Evolutionary conservation across 2,797 vertebrate genomes (phyloP).

Genomic region (Sphenopsis melanotis): DNA sequence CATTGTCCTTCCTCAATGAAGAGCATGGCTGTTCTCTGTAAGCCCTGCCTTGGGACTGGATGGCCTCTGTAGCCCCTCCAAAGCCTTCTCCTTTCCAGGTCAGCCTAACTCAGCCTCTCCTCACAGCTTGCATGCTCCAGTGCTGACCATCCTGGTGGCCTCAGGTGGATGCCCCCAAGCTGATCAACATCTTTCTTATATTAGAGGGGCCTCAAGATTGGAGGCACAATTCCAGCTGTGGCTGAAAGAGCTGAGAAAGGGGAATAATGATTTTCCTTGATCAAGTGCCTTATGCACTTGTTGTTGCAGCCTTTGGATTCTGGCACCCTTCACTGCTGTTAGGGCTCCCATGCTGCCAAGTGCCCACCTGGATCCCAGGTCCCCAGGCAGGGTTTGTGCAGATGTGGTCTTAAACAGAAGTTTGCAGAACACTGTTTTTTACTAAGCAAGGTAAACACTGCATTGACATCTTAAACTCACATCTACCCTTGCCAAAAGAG

Average conservation of each 20-base stretch:
- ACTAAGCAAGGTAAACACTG: neutral
- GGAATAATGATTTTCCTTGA: neutral
- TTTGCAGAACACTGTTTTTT: neutral
- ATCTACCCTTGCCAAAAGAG: neutral
- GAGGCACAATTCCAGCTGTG: neutral
- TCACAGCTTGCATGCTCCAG: neutral
- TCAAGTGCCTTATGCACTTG: neutral
- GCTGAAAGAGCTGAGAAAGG: neutral
- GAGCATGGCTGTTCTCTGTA: neutral
- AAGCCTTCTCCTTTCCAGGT: neutral
- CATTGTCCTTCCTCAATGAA: neutral
- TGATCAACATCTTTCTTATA: neutral
- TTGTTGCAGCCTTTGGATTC: neutral
- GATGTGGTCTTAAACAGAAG: neutral
- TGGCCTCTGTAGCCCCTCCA: neutral
- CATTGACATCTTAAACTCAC: neutral
- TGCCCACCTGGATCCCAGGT: neutral
- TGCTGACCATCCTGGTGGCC: neutral
- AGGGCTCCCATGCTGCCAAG: neutral
- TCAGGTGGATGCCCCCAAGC: neutral
- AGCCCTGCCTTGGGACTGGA: neutral
- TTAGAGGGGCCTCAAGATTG: no score
- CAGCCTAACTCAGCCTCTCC: neutral
- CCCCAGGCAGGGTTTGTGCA: neutral
- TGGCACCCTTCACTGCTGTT: neutral